A percentile compares a stretch with the other conserved stretches of the same genome.
Evolutionary conservation across 2,797 vertebrate genomes (phyloP).

Genomic region (Eulemur mongoz): DNA sequence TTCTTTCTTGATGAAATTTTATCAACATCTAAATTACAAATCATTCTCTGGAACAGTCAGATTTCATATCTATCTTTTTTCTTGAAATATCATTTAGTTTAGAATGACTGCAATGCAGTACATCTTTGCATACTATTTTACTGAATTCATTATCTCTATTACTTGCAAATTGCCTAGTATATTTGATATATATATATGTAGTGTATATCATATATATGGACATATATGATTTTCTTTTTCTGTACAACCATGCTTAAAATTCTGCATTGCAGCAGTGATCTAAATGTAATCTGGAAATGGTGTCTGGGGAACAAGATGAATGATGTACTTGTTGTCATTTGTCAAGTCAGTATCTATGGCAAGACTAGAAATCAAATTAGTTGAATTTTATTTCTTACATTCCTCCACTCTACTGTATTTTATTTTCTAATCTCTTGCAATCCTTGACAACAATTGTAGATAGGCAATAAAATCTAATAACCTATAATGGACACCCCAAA

Average conservation of each 20-base stretch:
- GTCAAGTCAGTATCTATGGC: not conserved
- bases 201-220: not conserved
- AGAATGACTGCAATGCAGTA: not conserved
- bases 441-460: not conserved
- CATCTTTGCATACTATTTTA: not conserved
- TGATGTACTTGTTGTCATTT: not conserved
- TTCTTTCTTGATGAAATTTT: not conserved
- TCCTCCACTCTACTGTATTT: not conserved
- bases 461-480: not conserved
- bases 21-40: not conserved
- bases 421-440: not conserved
- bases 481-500: too few species aligned
- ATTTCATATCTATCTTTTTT: not conserved
- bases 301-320: not conserved
- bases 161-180: not conserved
- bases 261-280: not conserved
- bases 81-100: conserved; percentile 24
- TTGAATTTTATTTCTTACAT: not conserved
- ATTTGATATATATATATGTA: not conserved
- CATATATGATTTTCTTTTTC: not conserved
- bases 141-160: not conserved
- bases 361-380: not conserved
- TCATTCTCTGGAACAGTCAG: not conserved
- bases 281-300: not conserved
- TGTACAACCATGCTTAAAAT: not conserved